Evolutionary conservation across 2,888 invertebrate genomes (phyloP).

Genomic region (Masnerella sp.): DNA sequence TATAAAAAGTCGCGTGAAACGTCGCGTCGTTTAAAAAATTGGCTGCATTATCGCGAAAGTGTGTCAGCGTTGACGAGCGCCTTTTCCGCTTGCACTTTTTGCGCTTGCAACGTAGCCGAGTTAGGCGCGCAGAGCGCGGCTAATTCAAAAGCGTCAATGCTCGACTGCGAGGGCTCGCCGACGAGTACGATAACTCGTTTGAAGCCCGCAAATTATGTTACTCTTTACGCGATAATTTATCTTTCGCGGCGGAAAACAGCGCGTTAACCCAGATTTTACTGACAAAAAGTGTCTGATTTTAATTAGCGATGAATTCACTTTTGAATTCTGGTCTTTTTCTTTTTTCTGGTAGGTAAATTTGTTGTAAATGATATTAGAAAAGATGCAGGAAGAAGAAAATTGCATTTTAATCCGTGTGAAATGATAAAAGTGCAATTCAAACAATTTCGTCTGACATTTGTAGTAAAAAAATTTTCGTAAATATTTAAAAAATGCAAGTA

Average conservation of each 20-base stretch:
- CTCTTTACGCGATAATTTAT: constrained; percentile 36
- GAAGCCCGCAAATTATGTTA: constrained; percentile 40
- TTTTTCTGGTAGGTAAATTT: too few relatives aligned
- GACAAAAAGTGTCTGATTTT: constrained; percentile 7
- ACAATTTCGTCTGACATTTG: too few relatives aligned
- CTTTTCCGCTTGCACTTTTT: constrained; percentile 19
- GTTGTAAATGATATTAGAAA: too few relatives aligned
- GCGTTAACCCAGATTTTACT: constrained; percentile 7
- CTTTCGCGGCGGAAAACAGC: constrained; percentile 20
- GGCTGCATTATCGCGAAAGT: constrained; percentile 9
- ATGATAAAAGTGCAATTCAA: too few relatives aligned
- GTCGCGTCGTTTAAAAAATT: too few relatives aligned
- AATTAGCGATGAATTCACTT: constrained; percentile 1
- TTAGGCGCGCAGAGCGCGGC: constrained; percentile 23
- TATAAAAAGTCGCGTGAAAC: too few relatives aligned
- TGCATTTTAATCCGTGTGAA: too few relatives aligned
- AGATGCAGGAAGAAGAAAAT: too few relatives aligned
- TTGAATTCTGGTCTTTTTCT: not conserved
- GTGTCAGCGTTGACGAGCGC: constrained; percentile 10
- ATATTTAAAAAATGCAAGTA: too few relatives aligned
- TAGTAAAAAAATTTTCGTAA: too few relatives aligned
- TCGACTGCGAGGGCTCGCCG: constrained; percentile 18
- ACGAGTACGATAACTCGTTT: constrained; percentile 44
- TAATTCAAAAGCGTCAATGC: constrained; percentile 47
- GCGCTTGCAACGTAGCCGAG: constrained; percentile 22